A percentile compares a stretch with the other conserved stretches of the same genome.
Conservation (phyloP, 1,140 invertebrate genomes). For the Parapsyche elsis region DNA sequence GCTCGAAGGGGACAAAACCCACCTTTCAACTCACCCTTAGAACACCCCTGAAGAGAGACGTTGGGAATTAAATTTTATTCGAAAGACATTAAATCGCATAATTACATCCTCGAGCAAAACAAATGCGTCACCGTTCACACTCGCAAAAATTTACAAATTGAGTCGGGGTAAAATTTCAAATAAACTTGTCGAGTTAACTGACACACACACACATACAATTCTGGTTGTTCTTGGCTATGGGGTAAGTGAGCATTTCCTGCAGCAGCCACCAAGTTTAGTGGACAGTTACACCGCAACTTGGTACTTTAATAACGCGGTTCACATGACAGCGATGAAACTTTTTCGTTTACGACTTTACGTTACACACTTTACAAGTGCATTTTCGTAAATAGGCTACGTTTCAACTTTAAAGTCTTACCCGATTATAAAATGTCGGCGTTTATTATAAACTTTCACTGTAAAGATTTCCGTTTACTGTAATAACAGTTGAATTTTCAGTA, state of each 20-base stretch:
- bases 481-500: too few species aligned
- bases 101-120: neutral
- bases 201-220: neutral
- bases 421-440: too few species aligned
- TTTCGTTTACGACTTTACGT: neutral
- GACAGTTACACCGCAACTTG: neutral
- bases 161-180: neutral
- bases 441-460: too few species aligned
- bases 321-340: neutral
- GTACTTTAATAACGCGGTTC: neutral
- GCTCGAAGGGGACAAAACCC: neutral
- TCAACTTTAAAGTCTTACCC: too few species aligned
- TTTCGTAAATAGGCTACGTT: too few species aligned
- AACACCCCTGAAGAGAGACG: neutral
- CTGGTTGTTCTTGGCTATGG: neutral
- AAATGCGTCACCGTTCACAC: neutral
- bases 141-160: neutral
- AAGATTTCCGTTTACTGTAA: too few species aligned
- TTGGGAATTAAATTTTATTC: slow-evolving; percentile 4
- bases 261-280: neutral
- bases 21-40: neutral
- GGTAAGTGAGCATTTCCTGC: neutral
- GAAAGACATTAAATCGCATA: neutral
- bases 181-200: neutral
- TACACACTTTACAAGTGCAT: too few species aligned